Conservation (phyloP, 2,113 vertebrate genomes). For the Talpa occidentalis region DNA sequence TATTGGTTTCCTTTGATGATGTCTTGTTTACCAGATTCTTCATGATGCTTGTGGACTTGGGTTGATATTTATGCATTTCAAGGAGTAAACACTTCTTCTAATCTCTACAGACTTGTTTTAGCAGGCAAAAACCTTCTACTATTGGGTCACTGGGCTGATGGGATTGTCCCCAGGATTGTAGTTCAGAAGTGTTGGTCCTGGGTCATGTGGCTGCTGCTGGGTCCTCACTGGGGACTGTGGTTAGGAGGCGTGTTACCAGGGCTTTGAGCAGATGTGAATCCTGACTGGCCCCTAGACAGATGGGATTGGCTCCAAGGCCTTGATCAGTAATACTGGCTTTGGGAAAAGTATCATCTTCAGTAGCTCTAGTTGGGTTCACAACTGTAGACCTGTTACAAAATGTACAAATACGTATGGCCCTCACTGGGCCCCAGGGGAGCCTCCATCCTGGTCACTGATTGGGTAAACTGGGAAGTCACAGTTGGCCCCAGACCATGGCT, state of each 20-base stretch:
- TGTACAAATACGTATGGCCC: neutral
- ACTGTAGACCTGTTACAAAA: no score
- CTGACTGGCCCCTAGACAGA: neutral
- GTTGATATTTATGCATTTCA: neutral
- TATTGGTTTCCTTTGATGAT: neutral
- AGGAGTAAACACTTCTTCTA: neutral
- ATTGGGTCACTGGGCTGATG: neutral
- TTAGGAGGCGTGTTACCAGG: neutral
- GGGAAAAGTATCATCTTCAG: no score
- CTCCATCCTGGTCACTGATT: neutral
- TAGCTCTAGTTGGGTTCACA: neutral
- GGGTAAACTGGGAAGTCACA: neutral
- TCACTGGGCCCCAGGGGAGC: neutral
- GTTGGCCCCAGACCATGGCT: neutral
- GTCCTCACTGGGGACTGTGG: neutral
- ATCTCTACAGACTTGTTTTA: neutral
- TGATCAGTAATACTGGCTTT: neutral
- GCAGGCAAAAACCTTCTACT: neutral
- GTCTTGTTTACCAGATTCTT: neutral
- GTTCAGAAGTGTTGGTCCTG: neutral
- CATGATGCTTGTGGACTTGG: no score
- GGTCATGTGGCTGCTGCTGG: neutral
- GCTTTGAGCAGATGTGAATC: neutral
- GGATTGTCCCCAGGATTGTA: neutral
- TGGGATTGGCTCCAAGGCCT: neutral